Evolutionary conservation across 2,797 vertebrate genomes (phyloP), one percentile per base, ranked within the genome.

Genomic region (Acipenser ruthenus): DNA sequence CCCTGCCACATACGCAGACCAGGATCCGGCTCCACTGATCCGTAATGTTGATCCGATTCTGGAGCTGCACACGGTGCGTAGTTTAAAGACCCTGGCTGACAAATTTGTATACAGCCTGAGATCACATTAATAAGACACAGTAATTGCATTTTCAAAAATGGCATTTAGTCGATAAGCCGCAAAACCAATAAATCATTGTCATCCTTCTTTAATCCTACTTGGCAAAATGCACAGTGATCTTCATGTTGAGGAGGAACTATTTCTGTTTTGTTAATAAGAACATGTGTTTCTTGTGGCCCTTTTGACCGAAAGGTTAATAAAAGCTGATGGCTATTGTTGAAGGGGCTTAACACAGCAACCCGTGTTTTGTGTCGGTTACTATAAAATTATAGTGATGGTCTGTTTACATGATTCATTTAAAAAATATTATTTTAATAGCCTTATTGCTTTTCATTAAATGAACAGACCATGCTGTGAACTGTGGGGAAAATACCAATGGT

Each of bases 301-400:
- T 6, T 58, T 58, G 10, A 56, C 55, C 7, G 11, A 6, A n/a
- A n/a, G 4, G 55, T 10, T 56, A 56, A 56, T 56, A 6, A 56
- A 56, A 18, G 15, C 15, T 18, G 15, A 18, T 37, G 23, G 4
- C 55, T 58, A 1, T n/a, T 58, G 12, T 58, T 9, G 12, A 11
- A 11, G 6, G 12, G 13, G 11, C 12, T 58, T 58, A 58, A 58
- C 55, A 6, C 55, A 58, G 11, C 12, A 4, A 2, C 11, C 55
- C 13, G n/a, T 58, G 12, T 6, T 13, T 6, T 58, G 12, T 58
- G n/a, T 12, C 10, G 13, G 12, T 77, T 6, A 9, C 71, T 77
- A 62, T 79, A 81, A 85, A 85, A 77, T 80, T 71, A 76, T 76
- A 82, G 83, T 85, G 81, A 80, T 86, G 82, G 75, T 87, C 86